A percentile compares a stretch with the other conserved stretches of the same genome.
phyloP scores from a whole-genome alignment of 64 coral and sea anemone species.

The Pachyseris speciosa region DNA sequence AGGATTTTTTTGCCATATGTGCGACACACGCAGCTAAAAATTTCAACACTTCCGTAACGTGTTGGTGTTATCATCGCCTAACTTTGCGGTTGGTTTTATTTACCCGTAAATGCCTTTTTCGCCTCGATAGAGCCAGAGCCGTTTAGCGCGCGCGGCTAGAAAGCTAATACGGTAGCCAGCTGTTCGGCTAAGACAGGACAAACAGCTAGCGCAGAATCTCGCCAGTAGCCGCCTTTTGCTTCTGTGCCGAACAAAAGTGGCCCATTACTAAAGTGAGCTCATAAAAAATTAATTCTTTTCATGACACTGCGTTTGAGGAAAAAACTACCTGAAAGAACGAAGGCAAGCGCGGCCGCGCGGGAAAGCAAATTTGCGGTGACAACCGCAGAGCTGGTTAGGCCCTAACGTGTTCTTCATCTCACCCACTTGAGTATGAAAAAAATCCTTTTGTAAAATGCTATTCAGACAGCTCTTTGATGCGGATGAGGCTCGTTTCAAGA shows the following conservation, averaged over 20 bases:
- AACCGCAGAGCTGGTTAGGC: background rate
- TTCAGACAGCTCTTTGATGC: constrained; percentile 11
- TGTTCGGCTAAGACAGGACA: background rate
- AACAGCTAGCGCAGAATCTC: background rate
- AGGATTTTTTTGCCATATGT: constrained; percentile 7
- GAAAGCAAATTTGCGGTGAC: background rate
- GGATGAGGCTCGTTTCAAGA: constrained; percentile 23
- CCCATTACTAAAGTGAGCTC: constrained; percentile 5
- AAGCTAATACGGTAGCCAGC: constrained; percentile 33
- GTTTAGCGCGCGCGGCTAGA: constrained; percentile 36
- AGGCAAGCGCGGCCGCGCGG: background rate
- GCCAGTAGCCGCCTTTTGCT: background rate
- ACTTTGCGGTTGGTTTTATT: constrained; percentile 34
- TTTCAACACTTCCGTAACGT: constrained; percentile 53
- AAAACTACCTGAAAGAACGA: background rate
- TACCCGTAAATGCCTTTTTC: constrained; percentile 40
- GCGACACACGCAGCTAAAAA: constrained; percentile 31
- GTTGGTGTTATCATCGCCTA: constrained; percentile 15
- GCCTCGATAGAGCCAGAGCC: background rate
- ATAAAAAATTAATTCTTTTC: background rate
- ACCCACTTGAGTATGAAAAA: constrained; percentile 11
- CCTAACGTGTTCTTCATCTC: background rate
- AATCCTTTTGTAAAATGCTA: constrained; percentile 25
- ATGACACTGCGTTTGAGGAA: background rate
- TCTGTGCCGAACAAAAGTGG: background rate